These are phyloP conservation scores for Spea multiplicata DNA, from an alignment of 2,113 vertebrate species.

Conservation along the genomic window DNA sequence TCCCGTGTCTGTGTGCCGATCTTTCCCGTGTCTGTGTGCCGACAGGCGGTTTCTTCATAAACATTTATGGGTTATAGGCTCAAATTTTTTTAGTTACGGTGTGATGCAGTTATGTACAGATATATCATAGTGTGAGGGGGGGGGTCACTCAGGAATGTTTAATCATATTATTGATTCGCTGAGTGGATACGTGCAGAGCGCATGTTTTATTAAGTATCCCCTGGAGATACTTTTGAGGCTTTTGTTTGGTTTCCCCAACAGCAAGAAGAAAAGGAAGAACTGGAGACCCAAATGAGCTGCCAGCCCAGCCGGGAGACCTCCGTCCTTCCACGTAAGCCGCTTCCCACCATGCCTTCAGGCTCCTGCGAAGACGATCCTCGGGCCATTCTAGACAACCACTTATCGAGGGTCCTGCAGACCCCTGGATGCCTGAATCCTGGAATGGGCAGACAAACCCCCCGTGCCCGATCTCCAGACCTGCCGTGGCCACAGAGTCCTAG, in stretches of 20 bases:
- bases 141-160: no score
- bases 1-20: no score
- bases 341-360: constrained; percentile 74
- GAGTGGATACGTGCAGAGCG: no score
- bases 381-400: constrained; percentile 92
- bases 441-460: constrained; percentile 75
- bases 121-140: no score
- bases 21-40: no score
- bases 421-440: constrained; percentile 89
- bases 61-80: no score
- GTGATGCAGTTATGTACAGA: no score
- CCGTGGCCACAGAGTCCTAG: constrained; percentile 48
- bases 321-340: constrained; percentile 64
- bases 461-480: constrained; percentile 78
- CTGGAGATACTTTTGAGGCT: no score
- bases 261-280: constrained; percentile 89
- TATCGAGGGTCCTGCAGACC: constrained; percentile 90
- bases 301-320: constrained; percentile 54
- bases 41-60: no score
- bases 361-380: constrained; percentile 91
- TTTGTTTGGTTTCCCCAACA: constrained; percentile 48
- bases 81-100: no score
- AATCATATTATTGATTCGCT: no score
- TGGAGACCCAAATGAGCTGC: constrained; percentile 57
- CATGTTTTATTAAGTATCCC: no score